Evolutionary conservation across 2,888 invertebrate species (phyloP).

Genomic region (Erebia ligea): DNA sequence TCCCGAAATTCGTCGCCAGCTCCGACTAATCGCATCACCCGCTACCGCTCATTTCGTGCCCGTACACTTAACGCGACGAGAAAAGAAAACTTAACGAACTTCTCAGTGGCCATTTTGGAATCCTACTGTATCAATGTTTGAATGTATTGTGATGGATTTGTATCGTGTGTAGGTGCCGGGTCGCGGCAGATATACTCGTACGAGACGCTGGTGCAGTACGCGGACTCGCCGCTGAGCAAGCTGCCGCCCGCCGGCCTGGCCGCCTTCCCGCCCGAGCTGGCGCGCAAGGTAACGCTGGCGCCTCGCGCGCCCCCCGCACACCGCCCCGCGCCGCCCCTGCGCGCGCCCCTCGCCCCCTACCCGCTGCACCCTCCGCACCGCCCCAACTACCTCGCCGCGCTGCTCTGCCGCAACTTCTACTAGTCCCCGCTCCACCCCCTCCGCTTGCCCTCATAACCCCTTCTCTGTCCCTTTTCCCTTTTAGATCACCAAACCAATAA

Average conservation of each 20-base stretch:
- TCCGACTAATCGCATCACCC: too few species aligned
- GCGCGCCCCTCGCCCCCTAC: constrained; percentile 49
- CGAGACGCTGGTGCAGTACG: constrained; percentile 82
- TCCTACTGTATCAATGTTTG: not conserved
- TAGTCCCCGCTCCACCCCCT: constrained; percentile 44
- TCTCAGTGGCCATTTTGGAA: too few species aligned
- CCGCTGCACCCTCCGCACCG: constrained; percentile 62
- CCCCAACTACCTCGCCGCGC: constrained; percentile 76
- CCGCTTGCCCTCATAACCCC: not conserved
- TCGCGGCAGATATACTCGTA: constrained; percentile 77
- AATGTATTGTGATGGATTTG: not conserved
- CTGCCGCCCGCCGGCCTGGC: constrained; percentile 77
- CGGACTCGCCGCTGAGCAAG: constrained; percentile 81
- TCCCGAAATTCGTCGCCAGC: too few species aligned
- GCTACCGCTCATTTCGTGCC: too few species aligned
- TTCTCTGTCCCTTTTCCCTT: too few species aligned
- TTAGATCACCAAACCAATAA: too few species aligned
- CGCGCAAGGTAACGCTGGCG: constrained; percentile 78
- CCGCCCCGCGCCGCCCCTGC: constrained; percentile 41
- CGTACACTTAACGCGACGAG: too few species aligned
- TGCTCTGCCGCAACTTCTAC: constrained; percentile 78
- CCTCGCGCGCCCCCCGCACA: constrained; percentile 49
- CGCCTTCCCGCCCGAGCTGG: constrained; percentile 77
- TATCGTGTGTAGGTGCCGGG: constrained; percentile 50
- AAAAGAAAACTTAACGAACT: too few species aligned